phyloP scores from a whole-genome alignment of 1,140 invertebrate genomes.

The Phymorhynchus buccinoides region DNA sequence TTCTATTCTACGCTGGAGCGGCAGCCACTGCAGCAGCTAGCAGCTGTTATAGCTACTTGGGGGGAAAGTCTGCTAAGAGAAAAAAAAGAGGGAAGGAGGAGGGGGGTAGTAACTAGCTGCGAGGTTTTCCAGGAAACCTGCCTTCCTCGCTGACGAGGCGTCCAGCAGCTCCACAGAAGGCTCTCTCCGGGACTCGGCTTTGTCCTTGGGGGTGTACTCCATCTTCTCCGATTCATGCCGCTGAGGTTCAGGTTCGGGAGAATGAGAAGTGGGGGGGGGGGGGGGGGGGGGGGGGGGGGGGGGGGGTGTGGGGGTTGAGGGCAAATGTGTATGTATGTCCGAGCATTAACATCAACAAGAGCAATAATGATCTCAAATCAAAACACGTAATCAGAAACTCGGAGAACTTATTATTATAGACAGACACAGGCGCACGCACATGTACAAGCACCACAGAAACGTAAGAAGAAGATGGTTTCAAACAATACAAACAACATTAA shows the following conservation, averaged over 20 bases:
- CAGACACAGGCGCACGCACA: too few relatives aligned
- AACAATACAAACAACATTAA: too few relatives aligned
- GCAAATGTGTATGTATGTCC: too few relatives aligned
- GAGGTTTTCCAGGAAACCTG: neutral
- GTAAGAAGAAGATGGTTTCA: too few relatives aligned
- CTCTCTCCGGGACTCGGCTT: neutral
- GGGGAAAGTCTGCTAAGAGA: neutral
- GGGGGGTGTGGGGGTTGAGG: neutral
- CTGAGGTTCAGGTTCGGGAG: too few relatives aligned
- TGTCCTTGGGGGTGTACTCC: neutral
- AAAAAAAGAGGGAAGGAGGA: neutral
- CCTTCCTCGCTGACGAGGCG: neutral
- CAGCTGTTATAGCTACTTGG: neutral
- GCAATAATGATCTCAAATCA: too few relatives aligned
- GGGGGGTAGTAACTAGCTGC: neutral
- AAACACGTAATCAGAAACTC: too few relatives aligned
- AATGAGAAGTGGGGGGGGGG: neutral
- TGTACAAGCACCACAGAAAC: too few relatives aligned
- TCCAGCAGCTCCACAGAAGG: neutral
- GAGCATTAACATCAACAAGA: too few relatives aligned
- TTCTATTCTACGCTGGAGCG: neutral
- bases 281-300: neutral
- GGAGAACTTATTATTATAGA: too few relatives aligned
- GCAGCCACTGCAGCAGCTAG: neutral
- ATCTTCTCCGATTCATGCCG: neutral